phyloP scores from a whole-genome alignment of 1,140 invertebrate genomes.

The Muscidifurax raptorellus region DNA sequence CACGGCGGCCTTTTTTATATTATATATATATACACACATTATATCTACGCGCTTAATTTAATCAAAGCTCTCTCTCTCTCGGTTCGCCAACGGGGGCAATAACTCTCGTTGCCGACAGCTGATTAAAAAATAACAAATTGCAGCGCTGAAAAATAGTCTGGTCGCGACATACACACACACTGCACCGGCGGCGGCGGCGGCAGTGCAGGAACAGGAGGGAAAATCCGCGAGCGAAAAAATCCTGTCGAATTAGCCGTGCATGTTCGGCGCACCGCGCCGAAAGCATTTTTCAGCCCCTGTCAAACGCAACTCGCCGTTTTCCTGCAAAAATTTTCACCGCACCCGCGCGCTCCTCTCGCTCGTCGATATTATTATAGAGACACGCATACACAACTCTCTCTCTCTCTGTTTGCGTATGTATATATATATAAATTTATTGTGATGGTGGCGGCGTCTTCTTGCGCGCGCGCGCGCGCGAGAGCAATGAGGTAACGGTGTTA shows the following conservation, averaged over 20 bases:
- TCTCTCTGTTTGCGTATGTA: not conserved
- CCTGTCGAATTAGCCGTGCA: slow-evolving; percentile 20
- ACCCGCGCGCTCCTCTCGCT: not conserved
- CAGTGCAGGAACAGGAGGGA: too few relatives aligned
- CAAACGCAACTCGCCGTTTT: slow-evolving; percentile 52
- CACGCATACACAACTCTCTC: not conserved
- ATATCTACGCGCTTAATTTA: not conserved
- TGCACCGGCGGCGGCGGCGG: too few relatives aligned
- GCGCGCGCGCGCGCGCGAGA: too few relatives aligned
- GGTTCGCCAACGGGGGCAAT: not conserved
- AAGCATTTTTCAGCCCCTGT: slow-evolving; percentile 61
- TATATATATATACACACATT: not conserved
- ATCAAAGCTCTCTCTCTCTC: not conserved
- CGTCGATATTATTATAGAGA: not conserved
- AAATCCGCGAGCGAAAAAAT: not conserved
- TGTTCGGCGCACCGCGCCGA: not conserved
- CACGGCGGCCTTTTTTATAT: too few relatives aligned
- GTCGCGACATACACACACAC: not conserved
- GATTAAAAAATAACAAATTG: not conserved
- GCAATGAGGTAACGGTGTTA: slow-evolving; percentile 34
- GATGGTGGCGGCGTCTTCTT: not conserved
- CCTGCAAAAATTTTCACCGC: slow-evolving; percentile 6
- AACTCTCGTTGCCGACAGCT: not conserved
- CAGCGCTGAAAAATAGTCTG: not conserved
- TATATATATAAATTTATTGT: slow-evolving; percentile 34